These are phyloP conservation scores for Spea bombifrons DNA, from an alignment of 2,113 vertebrate species.

Conservation along the genomic window DNA sequence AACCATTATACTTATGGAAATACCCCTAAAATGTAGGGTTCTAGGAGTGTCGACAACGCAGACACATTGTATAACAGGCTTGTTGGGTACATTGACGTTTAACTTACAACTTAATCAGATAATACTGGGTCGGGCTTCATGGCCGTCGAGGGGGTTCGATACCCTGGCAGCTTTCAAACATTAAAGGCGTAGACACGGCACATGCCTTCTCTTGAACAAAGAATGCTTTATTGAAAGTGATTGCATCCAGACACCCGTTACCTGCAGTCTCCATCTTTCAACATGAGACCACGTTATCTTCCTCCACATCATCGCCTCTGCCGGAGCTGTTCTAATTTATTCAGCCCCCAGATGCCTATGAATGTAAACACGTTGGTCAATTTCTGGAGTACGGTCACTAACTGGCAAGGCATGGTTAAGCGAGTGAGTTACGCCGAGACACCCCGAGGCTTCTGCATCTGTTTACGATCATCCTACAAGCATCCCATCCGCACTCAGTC, in stretches of 20 bases:
- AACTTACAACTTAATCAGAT: background rate
- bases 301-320: constrained; percentile 6
- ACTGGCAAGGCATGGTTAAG: constrained; percentile 26
- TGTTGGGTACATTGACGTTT: too few relatives aligned
- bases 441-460: constrained; percentile 32
- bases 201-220: constrained; percentile 27
- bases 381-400: constrained; percentile 14
- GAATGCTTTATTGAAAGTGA: constrained; percentile 25
- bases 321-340: constrained; percentile 7
- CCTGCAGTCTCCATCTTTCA: constrained; percentile 29
- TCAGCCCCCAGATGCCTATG: constrained; percentile 29
- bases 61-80: too few relatives aligned
- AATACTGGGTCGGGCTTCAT: background rate
- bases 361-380: constrained; percentile 38
- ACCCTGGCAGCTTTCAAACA: constrained; percentile 4
- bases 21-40: too few relatives aligned
- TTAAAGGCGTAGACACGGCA: background rate
- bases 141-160: background rate
- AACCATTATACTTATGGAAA: too few relatives aligned
- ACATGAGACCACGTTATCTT: constrained; percentile 33
- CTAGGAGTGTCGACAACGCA: too few relatives aligned
- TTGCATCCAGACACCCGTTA: constrained; percentile 34
- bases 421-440: background rate
- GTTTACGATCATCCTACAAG: constrained; percentile 31
- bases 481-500: constrained; percentile 1